phyloP scores from a whole-genome alignment of 2,888 invertebrate genomes.

The Fragum whitleyi region DNA sequence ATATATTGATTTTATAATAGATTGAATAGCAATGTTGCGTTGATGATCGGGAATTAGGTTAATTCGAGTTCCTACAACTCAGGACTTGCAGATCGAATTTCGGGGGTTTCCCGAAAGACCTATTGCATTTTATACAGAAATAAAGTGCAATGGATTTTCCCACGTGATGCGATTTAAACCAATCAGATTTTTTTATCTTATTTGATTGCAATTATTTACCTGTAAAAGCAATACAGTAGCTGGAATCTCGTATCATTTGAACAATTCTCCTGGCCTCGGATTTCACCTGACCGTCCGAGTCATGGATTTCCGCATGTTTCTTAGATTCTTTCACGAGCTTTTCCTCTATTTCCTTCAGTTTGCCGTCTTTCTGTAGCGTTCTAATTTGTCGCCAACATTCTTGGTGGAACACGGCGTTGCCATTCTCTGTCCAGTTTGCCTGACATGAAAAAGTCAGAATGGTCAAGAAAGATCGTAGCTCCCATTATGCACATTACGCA shows the following conservation, averaged over 20 bases:
- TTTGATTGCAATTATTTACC: no score
- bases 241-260: constrained; percentile 67
- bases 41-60: no score
- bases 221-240: constrained; percentile 78
- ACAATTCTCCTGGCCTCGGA: constrained; percentile 72
- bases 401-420: constrained; percentile 69
- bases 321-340: constrained; percentile 71
- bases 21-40: no score
- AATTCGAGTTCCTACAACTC: no score
- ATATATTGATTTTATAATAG: no score
- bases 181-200: no score
- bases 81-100: no score
- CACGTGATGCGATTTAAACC: no score
- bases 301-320: constrained; percentile 79
- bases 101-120: no score
- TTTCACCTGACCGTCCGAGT: constrained; percentile 64
- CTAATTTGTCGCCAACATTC: constrained; percentile 67
- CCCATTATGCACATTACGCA: not conserved
- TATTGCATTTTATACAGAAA: no score
- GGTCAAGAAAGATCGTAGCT: not conserved
- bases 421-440: constrained; percentile 64
- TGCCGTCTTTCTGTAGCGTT: not conserved
- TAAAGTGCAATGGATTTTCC: no score
- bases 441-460: constrained; percentile 20
- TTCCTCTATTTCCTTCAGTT: constrained; percentile 55